These are phyloP conservation scores for Pimephales promelas DNA, from an alignment of 2,113 vertebrate genomes.

Conservation along the genomic window DNA sequence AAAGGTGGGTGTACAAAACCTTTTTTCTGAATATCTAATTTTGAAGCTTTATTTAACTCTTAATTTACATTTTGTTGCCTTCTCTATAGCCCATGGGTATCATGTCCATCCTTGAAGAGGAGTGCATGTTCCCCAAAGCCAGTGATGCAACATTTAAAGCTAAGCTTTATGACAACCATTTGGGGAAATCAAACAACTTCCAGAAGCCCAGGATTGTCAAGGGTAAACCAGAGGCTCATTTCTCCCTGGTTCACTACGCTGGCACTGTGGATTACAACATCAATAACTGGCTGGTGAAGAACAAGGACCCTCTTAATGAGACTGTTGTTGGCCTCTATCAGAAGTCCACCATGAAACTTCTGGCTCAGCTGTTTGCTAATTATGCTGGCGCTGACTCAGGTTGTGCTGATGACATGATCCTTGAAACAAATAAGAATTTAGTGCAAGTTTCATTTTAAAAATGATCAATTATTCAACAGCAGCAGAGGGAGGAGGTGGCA, in stretches of 20 bases:
- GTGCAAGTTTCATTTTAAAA: neutral
- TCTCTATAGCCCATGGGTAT: conserved; percentile 73
- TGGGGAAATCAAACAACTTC: too few relatives aligned
- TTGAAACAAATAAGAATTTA: neutral
- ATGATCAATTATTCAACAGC: neutral
- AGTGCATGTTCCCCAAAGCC: conserved; percentile 80
- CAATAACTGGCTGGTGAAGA: conserved; percentile 76
- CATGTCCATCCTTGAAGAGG: conserved; percentile 76
- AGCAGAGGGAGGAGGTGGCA: conserved; percentile 35
- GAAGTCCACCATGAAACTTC: conserved; percentile 78
- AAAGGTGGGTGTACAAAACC: conserved; percentile 41
- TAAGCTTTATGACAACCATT: conserved; percentile 83
- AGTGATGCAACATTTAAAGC: conserved; percentile 83
- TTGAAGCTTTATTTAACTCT: too few relatives aligned
- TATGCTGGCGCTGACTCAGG: conserved; percentile 74
- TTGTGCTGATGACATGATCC: neutral
- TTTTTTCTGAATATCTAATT: too few relatives aligned
- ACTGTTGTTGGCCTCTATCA: conserved; percentile 65
- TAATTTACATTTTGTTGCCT: neutral
- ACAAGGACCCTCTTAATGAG: conserved; percentile 77
- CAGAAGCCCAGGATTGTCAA: too few relatives aligned
- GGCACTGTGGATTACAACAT: conserved; percentile 71
- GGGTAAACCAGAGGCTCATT: too few relatives aligned
- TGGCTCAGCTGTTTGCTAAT: conserved; percentile 71
- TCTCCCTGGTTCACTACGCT: too few relatives aligned